Evolutionary conservation across 2,113 vertebrate species (phyloP).

Genomic region (Oryzias javanicus): DNA sequence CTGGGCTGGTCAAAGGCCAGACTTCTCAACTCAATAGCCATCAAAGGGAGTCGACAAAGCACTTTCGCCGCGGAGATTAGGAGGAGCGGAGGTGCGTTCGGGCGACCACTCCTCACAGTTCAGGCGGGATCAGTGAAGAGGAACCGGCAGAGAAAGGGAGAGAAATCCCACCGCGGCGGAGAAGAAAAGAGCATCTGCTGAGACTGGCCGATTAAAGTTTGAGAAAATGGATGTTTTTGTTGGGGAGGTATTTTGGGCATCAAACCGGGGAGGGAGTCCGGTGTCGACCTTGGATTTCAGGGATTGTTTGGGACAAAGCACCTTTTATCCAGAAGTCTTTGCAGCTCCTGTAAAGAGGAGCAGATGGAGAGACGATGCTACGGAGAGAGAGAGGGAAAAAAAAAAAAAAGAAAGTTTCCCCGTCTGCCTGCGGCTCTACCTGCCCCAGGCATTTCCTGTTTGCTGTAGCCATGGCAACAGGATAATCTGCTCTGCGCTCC

Average conservation of each 20-base stretch:
- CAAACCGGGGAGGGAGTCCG: conserved; percentile 24
- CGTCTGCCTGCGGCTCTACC: conserved; percentile 52
- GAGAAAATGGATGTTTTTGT: conserved; percentile 26
- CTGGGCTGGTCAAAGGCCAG: conserved; percentile 52
- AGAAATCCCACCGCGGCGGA: conserved; percentile 31
- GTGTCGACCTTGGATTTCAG: conserved; percentile 28
- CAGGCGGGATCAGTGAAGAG: conserved; percentile 48
- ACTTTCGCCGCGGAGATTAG: conserved; percentile 51
- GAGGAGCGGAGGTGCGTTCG: conserved; percentile 32
- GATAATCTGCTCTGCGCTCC: conserved; percentile 54
- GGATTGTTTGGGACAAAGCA: conserved; percentile 36
- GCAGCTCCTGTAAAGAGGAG: conserved; percentile 35
- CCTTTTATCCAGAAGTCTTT: not conserved
- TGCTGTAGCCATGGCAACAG: conserved; percentile 67
- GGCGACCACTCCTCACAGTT: conserved; percentile 20
- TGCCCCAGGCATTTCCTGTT: conserved; percentile 75
- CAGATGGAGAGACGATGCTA: conserved; percentile 50
- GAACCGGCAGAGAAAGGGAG: conserved; percentile 32
- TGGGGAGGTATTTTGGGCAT: conserved; percentile 24
- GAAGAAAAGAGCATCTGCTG: conserved; percentile 54
- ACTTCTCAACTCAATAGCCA: conserved; percentile 50
- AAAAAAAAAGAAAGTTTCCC: conserved; percentile 48
- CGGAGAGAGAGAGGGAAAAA: conserved; percentile 19
- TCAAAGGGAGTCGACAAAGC: conserved; percentile 54
- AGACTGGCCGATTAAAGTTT: conserved; percentile 43